A percentile compares a stretch with the other conserved stretches of the same genome.
Evolutionary conservation across 2,797 vertebrate species (phyloP).

Genomic region (Spatula clypeata): DNA sequence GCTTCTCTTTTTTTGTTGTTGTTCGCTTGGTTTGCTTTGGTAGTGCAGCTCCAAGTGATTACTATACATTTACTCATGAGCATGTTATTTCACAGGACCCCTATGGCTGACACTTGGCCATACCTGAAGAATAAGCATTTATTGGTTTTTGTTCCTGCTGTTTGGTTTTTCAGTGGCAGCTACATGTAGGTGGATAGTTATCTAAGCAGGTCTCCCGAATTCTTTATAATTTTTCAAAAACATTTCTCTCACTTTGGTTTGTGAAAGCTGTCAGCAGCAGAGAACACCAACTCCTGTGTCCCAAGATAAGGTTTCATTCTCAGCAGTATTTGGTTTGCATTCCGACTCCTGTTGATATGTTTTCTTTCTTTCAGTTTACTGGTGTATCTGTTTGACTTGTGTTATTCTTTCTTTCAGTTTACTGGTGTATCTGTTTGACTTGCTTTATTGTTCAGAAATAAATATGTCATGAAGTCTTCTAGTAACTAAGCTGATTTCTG

Average conservation of each 20-base stretch:
- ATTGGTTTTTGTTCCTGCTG: conserved; percentile 42
- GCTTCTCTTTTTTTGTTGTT: conserved; percentile 35
- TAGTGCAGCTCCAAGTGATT: conserved; percentile 54
- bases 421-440: conserved; percentile 58
- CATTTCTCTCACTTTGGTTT: conserved; percentile 63
- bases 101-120: conserved; percentile 9
- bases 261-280: conserved; percentile 47
- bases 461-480: conserved; percentile 31
- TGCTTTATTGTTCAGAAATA: conserved; percentile 52
- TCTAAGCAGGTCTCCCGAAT: conserved; percentile 50
- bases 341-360: conserved; percentile 60
- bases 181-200: conserved; percentile 62
- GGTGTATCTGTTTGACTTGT: conserved; percentile 55
- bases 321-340: conserved; percentile 56
- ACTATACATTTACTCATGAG: conserved; percentile 48
- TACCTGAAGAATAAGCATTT: conserved; percentile 43
- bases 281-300: conserved; percentile 48
- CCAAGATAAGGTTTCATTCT: conserved; percentile 69
- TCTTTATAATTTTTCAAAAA: conserved; percentile 67
- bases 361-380: conserved; percentile 45
- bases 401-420: conserved; percentile 36
- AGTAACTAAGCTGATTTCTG: conserved; percentile 14
- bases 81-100: conserved; percentile 9
- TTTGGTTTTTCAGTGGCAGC: conserved; percentile 65
- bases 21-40: conserved; percentile 53